Base-by-base conservation (phyloP, 2,113 vertebrate species). In the Micromys minutus region DNA sequence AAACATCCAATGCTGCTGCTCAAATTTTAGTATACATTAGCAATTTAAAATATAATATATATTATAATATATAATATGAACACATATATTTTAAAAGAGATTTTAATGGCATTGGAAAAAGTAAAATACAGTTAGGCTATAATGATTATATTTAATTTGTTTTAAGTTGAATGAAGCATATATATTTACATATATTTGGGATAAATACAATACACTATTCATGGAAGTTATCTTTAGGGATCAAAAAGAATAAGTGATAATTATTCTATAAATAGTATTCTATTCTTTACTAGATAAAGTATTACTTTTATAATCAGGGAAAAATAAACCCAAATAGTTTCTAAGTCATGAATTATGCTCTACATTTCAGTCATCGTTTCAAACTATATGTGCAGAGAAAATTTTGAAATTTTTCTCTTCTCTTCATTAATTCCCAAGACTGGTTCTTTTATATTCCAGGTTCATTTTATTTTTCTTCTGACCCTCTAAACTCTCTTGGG, bases 51-150 rank as follows among this genome's bases (percentile, higher is more conserved):
- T 36, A 72, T 26, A 47, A 61, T 55, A 1, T 55, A 65, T 59
- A 80, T 74, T 67, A 50, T 12, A 34, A 47, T 17, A 13, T 42
- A 63, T 29, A 45, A 63, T 29, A 63, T 63, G 8, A 29, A 61
- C 26, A 63, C 26, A 31, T 31, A n/a, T 61, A 31, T 39, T 3
- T 72, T 76, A 67, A 90, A 89, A 83, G 29, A 92, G 17, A 59
- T 91, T 93, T 93, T 94, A 89, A 91, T 71, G 19, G 7, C 8
- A 65, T 19, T 77, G 7, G 29, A 11, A 74, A 90, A 95, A 69
- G 17, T 79, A 88, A 91, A 94, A 69, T 59, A 93, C 75, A 93
- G 76, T 36, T 93, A 76, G 13, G 8, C 63, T 13, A 71, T 65
- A 55, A 59, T 85, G 2, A 80, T 96, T 90, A 16, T 81, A 93